Evolutionary conservation across 2,888 invertebrate species (phyloP).

Genomic region (Drosophila nr. perissopoda): DNA sequence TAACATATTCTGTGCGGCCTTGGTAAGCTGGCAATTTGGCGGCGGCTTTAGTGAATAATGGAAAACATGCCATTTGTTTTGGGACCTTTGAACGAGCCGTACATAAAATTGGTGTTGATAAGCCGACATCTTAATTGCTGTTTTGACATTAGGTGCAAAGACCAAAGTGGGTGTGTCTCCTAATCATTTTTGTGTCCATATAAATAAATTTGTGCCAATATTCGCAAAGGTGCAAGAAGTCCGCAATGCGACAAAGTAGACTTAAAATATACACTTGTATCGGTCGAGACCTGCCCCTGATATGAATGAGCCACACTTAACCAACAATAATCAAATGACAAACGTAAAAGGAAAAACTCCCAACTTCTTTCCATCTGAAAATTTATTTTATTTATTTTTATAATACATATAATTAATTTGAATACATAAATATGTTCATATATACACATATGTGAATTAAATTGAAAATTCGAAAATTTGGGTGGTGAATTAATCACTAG

Average conservation of each 20-base stretch:
- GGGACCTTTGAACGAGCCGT: slow-evolving; percentile 36
- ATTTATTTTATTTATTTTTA: background rate
- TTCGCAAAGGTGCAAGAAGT: background rate
- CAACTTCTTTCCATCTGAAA: background rate
- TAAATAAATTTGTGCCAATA: slow-evolving; percentile 20
- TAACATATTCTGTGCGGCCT: background rate
- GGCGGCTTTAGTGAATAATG: slow-evolving; percentile 15
- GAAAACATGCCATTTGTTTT: slow-evolving; percentile 20
- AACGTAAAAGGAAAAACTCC: background rate
- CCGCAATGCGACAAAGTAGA: background rate
- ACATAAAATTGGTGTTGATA: slow-evolving; percentile 54
- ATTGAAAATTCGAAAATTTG: background rate
- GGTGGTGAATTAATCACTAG: background rate
- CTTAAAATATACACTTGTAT: slow-evolving; percentile 9
- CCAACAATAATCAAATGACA: slow-evolving; percentile 1
- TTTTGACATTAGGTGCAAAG: slow-evolving; percentile 53
- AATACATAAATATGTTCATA: no score
- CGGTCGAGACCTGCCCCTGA: slow-evolving; percentile 49
- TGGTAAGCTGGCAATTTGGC: slow-evolving; percentile 11
- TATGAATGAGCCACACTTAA: slow-evolving; percentile 7
- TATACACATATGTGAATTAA: no score
- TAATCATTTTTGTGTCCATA: slow-evolving; percentile 1
- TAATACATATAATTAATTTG: no score
- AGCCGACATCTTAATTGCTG: slow-evolving; percentile 40
- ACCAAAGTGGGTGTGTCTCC: slow-evolving; percentile 68